phyloP scores from a whole-genome alignment of 2,113 vertebrate species.

The Psittacus erithacus region DNA sequence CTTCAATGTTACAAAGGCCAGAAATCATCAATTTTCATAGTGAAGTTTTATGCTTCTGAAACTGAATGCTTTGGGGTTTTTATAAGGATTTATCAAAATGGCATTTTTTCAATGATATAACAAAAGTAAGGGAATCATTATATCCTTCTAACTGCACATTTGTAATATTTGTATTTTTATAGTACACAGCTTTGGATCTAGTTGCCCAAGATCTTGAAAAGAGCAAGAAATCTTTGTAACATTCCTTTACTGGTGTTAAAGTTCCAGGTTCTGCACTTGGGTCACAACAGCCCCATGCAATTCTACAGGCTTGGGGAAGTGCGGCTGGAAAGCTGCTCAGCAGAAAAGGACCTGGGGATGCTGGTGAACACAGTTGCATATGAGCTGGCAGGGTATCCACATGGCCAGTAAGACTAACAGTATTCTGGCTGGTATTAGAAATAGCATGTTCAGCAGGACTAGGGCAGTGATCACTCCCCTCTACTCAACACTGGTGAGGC shows the following conservation, averaged over 20 bases:
- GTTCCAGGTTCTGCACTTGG: neutral
- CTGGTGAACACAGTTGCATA: accelerated
- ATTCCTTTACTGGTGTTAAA: neutral
- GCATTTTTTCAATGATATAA: neutral
- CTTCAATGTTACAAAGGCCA: neutral
- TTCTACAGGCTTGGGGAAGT: neutral
- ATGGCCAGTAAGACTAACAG: neutral
- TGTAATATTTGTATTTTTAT: neutral
- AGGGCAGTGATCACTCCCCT: neutral
- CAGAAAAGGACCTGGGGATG: neutral
- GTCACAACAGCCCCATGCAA: neutral
- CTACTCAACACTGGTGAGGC: neutral
- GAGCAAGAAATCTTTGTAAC: neutral
- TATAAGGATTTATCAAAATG: neutral
- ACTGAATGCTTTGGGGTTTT: neutral
- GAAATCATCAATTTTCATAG: neutral
- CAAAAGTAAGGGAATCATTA: neutral
- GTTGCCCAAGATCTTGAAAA: neutral
- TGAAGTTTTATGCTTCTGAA: neutral
- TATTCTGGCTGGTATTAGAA: neutral
- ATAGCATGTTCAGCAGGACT: neutral
- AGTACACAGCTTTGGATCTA: neutral
- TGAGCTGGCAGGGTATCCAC: neutral
- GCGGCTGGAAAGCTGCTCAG: neutral
- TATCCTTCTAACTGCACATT: neutral